Evolutionary conservation across 37 sponge, comb jelly and placozoan genomes (phyloP).

Genomic region (Geodia barretti): DNA sequence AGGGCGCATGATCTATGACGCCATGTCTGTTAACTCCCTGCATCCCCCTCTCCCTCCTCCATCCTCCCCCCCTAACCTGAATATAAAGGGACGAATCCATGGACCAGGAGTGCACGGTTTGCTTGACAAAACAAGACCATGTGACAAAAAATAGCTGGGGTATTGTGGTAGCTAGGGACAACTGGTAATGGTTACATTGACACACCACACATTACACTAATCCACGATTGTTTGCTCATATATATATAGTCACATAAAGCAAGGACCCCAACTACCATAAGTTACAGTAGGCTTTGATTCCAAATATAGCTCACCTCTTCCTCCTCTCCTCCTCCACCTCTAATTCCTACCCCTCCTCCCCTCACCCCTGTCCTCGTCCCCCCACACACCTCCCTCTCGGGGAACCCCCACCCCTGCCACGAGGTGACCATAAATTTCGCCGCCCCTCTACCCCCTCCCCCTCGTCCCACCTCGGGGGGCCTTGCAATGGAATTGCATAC

Average conservation of each 20-base stretch:
- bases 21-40: not conserved
- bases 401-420: conserved; percentile 19
- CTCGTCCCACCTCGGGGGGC: conserved; percentile 14
- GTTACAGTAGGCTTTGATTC: not conserved
- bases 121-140: too few relatives aligned
- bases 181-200: too few relatives aligned
- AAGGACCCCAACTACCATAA: not conserved
- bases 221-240: not conserved
- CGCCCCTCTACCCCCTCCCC: conserved; percentile 9
- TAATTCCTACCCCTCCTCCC: not conserved
- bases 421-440: conserved; percentile 6
- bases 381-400: not conserved
- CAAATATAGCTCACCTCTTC: not conserved
- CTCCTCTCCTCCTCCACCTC: conserved; percentile 1
- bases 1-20: not conserved
- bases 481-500: not conserved
- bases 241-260: not conserved
- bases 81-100: too few relatives aligned
- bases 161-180: too few relatives aligned
- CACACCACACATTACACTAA: too few relatives aligned
- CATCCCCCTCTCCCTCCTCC: not conserved
- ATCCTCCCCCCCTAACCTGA: not conserved
- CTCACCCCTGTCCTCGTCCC: conserved; percentile 1
- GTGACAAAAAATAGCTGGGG: too few relatives aligned
- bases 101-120: too few relatives aligned